Conservation (phyloP, 2,113 vertebrate species). For the Sander vitreus region DNA sequence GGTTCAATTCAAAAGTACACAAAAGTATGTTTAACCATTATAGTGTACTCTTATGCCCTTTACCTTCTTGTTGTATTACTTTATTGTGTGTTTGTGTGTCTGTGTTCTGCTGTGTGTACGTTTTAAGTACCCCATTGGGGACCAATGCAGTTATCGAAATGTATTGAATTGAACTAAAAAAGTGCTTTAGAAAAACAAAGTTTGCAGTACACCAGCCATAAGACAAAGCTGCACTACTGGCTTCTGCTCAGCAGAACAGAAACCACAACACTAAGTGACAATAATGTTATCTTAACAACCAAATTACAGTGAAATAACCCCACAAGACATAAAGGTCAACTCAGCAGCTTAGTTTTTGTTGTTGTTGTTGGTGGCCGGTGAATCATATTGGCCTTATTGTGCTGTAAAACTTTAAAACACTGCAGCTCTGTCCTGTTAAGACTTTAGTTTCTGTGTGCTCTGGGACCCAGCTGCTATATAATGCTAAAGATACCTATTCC, state of each 20-base stretch:
- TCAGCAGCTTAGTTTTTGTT: conserved; percentile 19
- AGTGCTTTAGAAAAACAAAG: conserved; percentile 24
- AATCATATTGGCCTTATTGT: conserved; percentile 23
- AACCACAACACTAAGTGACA: conserved; percentile 17
- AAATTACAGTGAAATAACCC: conserved; percentile 35
- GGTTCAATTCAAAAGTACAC: background rate
- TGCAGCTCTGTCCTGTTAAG: conserved; percentile 1
- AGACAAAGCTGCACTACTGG: conserved; percentile 23
- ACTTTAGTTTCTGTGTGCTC: background rate
- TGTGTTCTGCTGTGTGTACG: background rate
- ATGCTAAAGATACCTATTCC: conserved; percentile 49
- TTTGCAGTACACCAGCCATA: conserved; percentile 1
- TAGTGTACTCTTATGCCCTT: background rate
- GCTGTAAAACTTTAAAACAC: conserved; percentile 1
- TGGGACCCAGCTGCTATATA: conserved; percentile 41
- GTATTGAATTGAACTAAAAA: conserved; percentile 33
- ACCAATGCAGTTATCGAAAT: conserved; percentile 29
- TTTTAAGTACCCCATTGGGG: conserved; percentile 25
- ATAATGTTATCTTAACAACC: conserved; percentile 42
- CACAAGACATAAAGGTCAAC: conserved; percentile 16
- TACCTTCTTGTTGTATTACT: background rate
- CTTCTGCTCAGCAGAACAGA: conserved; percentile 41
- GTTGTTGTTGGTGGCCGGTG: conserved; percentile 16
- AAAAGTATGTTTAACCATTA: background rate
- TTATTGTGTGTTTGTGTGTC: background rate